Evolutionary conservation across 2,797 vertebrate species (phyloP).

Genomic region (Argentina silus): DNA sequence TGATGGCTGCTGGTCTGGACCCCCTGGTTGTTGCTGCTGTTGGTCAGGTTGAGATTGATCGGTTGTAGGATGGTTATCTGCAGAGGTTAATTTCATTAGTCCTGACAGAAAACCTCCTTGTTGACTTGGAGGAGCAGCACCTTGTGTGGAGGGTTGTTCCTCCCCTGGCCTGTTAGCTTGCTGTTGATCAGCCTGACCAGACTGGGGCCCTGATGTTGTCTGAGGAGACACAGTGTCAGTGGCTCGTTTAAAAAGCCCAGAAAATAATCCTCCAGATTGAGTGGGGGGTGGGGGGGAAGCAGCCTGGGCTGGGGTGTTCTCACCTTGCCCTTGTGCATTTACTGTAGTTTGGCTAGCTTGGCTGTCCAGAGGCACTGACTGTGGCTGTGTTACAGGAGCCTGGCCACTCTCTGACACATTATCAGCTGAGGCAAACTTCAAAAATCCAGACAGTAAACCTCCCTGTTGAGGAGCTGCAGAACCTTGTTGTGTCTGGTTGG

Average conservation of each 20-base stretch:
- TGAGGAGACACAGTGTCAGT: conserved; percentile 62
- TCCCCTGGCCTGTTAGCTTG: conserved; percentile 32
- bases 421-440: conserved; percentile 79
- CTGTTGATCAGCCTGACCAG: conserved; percentile 32
- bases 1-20: background rate
- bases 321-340: conserved; percentile 43
- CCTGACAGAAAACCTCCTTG: conserved; percentile 60
- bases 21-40: conserved; percentile 25
- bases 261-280: conserved; percentile 67
- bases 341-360: conserved; percentile 44
- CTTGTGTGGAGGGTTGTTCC: conserved; percentile 39
- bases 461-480: conserved; percentile 59
- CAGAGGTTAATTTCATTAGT: conserved; percentile 68
- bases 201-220: conserved; percentile 43
- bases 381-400: conserved; percentile 50
- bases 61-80: conserved; percentile 50
- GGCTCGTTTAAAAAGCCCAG: conserved; percentile 76
- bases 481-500: conserved; percentile 51
- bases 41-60: conserved; percentile 43
- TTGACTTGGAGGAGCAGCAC: conserved; percentile 25
- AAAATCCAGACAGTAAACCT: conserved; percentile 76
- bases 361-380: conserved; percentile 22
- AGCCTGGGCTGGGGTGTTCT: conserved; percentile 34
- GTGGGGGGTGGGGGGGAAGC: conserved; percentile 29
- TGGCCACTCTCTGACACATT: conserved; percentile 49